Conservation (phyloP, 1,140 invertebrate genomes). For the Lepidostoma basale region DNA sequence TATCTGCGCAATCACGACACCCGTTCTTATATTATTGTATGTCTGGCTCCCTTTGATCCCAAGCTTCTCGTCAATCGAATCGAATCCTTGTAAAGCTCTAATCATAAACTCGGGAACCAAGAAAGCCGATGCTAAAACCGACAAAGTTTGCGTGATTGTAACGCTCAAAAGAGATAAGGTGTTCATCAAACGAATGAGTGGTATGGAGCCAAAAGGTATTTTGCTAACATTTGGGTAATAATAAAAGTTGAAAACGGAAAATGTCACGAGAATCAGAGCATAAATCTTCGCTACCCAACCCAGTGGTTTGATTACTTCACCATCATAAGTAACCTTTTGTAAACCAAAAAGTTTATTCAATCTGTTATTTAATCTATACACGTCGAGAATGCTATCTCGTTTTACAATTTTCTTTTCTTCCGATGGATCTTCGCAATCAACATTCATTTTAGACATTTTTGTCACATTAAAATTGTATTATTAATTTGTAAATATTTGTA, state of each 20-base stretch:
- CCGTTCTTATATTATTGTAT: conserved; percentile 20
- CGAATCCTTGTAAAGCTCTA: conserved; percentile 25
- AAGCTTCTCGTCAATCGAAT: conserved; percentile 33
- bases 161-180: not conserved
- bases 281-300: conserved; percentile 24
- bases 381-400: not conserved
- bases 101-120: conserved; percentile 21
- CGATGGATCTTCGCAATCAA: no score
- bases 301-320: not conserved
- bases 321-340: conserved; percentile 27
- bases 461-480: no score
- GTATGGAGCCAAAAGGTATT: not conserved
- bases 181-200: conserved; percentile 6
- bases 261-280: no score
- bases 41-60: conserved; percentile 11
- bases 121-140: conserved; percentile 17
- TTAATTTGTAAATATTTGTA: no score
- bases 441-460: no score
- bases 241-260: no score
- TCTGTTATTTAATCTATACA: conserved; percentile 25
- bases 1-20: conserved; percentile 15
- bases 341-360: conserved; percentile 18
- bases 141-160: conserved; percentile 1
- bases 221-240: not conserved
- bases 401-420: no score